Evolutionary conservation across 2,797 vertebrate genomes (phyloP).

Genomic region (Nannoperca obscura): DNA sequence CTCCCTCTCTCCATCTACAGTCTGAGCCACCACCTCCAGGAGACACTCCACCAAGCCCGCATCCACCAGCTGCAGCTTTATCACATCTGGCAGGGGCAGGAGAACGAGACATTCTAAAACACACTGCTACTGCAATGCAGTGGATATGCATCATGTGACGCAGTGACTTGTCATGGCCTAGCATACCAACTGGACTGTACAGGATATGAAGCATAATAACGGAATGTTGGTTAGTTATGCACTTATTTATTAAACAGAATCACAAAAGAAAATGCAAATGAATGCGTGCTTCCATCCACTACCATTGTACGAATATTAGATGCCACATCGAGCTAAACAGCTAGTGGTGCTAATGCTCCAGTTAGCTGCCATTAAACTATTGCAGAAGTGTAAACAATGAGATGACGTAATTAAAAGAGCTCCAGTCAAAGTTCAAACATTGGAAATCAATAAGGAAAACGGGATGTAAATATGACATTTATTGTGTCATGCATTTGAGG

Average conservation of each 20-base stretch:
- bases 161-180: not conserved
- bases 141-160: not conserved
- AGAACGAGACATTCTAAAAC: not conserved
- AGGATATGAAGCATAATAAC: not conserved
- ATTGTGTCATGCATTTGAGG: not conserved
- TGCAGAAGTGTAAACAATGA: no score
- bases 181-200: not conserved
- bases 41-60: conserved; percentile 97
- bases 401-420: not conserved
- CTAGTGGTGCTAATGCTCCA: not conserved
- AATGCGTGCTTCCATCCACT: not conserved
- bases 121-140: conserved; percentile 26
- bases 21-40: conserved; percentile 94
- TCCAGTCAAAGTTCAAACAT: not conserved
- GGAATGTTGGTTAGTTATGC: not conserved
- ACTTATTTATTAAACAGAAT: not conserved
- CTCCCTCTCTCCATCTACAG: conserved; percentile 93
- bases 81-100: conserved; percentile 87
- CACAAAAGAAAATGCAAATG: no score
- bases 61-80: conserved; percentile 98
- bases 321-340: not conserved
- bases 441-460: no score
- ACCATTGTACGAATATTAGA: no score
- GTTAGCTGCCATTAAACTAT: not conserved
- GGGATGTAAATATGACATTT: no score